phyloP scores from a whole-genome alignment of 2,888 invertebrate genomes.

The Corbicula japonica region DNA sequence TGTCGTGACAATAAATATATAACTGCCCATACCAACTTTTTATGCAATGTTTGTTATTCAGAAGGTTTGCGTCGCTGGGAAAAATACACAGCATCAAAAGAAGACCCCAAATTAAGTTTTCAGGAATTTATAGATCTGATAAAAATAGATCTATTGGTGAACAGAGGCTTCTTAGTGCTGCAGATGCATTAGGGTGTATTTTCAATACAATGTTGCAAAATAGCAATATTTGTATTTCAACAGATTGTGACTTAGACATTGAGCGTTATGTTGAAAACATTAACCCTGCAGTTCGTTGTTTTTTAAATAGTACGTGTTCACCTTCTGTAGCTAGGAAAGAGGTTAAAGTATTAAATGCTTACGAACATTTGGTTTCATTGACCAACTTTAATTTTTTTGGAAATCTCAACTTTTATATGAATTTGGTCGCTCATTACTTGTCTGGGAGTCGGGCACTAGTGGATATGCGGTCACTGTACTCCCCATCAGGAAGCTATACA shows the following conservation, averaged over 20 bases:
- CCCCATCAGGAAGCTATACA: background rate
- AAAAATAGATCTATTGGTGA: background rate
- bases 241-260: background rate
- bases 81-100: background rate
- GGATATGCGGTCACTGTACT: background rate
- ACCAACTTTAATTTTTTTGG: background rate
- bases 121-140: background rate
- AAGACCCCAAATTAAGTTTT: background rate
- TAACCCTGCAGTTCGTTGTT: background rate
- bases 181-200: background rate
- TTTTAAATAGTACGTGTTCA: background rate
- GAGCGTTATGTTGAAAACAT: background rate
- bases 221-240: background rate
- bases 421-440: conserved; percentile 1
- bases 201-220: background rate
- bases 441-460: conserved; percentile 2
- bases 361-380: background rate
- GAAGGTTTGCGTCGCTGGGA: background rate
- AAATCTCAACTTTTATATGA: conserved; percentile 4
- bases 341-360: background rate
- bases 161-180: background rate
- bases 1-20: background rate
- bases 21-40: background rate
- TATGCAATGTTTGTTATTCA: background rate
- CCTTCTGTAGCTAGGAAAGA: background rate